A percentile compares a stretch with the other conserved stretches of the same genome.
phyloP scores from a whole-genome alignment of 2,113 vertebrate species.

The Calyptomena viridis region DNA sequence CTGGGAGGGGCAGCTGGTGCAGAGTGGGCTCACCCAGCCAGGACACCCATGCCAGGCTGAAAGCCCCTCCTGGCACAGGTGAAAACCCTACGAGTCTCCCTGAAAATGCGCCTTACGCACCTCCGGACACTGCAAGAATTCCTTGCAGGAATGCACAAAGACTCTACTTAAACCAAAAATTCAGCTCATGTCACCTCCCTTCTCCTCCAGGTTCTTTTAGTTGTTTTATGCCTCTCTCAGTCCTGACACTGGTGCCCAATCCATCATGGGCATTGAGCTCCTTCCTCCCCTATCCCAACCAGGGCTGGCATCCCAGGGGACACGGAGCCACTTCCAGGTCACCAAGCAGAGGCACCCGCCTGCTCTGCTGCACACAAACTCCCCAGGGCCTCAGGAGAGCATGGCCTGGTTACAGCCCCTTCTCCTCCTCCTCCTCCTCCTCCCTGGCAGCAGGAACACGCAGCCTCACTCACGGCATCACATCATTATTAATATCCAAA shows the following conservation, averaged over 20 bases:
- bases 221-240: rapidly evolving
- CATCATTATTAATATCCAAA: not conserved
- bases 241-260: not conserved
- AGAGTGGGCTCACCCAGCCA: not conserved
- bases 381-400: not conserved
- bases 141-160: not conserved
- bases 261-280: not conserved
- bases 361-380: not conserved
- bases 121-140: rapidly evolving
- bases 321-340: not conserved
- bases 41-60: not conserved
- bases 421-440: not conserved
- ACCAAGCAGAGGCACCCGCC: not conserved
- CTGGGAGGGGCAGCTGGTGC: not conserved
- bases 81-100: not conserved
- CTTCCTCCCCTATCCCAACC: not conserved
- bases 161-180: not conserved
- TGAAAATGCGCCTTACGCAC: not conserved
- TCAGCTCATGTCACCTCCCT: not conserved
- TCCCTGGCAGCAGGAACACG: not conserved
- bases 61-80: not conserved
- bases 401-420: not conserved
- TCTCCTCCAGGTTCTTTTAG: not conserved
- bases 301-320: not conserved
- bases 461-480: rapidly evolving